Evolutionary conservation across 1,140 invertebrate species (phyloP).

Genomic region (Hycleus cichorii): DNA sequence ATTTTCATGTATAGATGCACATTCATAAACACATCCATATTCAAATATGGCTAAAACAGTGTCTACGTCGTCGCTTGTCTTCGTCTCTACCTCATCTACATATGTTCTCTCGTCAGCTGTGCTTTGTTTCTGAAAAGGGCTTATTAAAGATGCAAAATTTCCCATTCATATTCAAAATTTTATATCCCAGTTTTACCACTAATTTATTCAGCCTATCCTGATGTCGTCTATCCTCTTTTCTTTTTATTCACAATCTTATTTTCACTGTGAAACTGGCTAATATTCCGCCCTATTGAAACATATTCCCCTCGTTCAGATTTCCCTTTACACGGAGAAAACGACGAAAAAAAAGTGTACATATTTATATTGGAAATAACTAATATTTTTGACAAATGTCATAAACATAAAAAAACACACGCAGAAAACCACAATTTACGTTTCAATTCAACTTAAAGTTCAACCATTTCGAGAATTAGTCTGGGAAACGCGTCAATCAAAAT

Average conservation of each 20-base stretch:
- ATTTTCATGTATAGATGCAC: slow-evolving; percentile 3
- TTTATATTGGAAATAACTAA: too few species aligned
- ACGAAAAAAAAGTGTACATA: too few species aligned
- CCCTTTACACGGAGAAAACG: too few species aligned
- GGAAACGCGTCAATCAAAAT: slow-evolving; percentile 37
- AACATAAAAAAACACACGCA: too few species aligned
- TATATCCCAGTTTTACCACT: slow-evolving; percentile 65
- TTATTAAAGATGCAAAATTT: slow-evolving; percentile 78
- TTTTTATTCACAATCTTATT: slow-evolving; percentile 5
- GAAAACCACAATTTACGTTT: too few species aligned
- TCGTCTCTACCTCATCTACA: slow-evolving; percentile 49
- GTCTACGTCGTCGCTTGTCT: slow-evolving; percentile 16
- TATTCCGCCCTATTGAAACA: too few species aligned
- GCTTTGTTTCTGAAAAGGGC: slow-evolving; percentile 55
- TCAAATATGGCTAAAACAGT: slow-evolving; percentile 7
- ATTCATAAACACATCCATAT: slow-evolving; percentile 15
- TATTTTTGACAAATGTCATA: too few species aligned
- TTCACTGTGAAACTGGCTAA: too few species aligned
- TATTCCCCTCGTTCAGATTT: too few species aligned
- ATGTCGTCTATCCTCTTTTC: slow-evolving; percentile 39
- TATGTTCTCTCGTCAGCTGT: slow-evolving; percentile 55
- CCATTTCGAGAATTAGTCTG: slow-evolving; percentile 27
- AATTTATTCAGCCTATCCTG: slow-evolving; percentile 52
- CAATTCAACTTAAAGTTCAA: not conserved
- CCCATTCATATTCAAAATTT: slow-evolving; percentile 84